phyloP scores from a whole-genome alignment of 2,113 vertebrate genomes.

The Actenoides lindsayi region DNA sequence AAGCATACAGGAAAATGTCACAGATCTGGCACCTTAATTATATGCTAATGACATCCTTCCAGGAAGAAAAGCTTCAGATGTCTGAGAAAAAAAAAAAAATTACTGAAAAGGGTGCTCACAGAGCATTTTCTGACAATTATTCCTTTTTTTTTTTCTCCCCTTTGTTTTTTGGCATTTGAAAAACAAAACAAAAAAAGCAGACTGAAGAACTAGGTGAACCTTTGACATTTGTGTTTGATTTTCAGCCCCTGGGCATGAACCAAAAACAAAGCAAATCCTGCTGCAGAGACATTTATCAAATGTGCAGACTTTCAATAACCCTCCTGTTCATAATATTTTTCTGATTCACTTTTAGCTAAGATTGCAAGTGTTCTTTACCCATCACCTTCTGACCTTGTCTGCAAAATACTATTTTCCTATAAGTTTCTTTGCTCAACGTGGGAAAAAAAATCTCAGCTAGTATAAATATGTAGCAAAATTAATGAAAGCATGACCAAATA shows the following conservation, averaged over 20 bases:
- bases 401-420: neutral
- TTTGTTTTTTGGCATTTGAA: neutral
- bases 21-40: conserved; percentile 33
- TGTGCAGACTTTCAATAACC: neutral
- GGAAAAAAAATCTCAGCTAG: neutral
- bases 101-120: neutral
- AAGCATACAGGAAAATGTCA: conserved; percentile 7
- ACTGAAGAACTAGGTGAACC: neutral
- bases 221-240: conserved; percentile 34
- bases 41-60: conserved; percentile 36
- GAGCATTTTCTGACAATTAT: neutral
- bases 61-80: neutral
- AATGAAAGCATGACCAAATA: neutral
- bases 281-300: conserved; percentile 6
- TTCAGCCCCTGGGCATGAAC: neutral
- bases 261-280: conserved; percentile 45
- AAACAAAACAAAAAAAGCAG: neutral
- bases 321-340: neutral
- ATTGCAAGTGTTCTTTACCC: neutral
- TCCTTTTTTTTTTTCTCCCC: neutral
- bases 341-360: neutral
- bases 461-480: neutral
- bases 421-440: neutral
- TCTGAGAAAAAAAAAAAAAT: conserved; percentile 1
- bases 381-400: neutral